Base-by-base conservation (phyloP, 92 coral and sea anemone species). In the Galaxea fascicularis region DNA sequence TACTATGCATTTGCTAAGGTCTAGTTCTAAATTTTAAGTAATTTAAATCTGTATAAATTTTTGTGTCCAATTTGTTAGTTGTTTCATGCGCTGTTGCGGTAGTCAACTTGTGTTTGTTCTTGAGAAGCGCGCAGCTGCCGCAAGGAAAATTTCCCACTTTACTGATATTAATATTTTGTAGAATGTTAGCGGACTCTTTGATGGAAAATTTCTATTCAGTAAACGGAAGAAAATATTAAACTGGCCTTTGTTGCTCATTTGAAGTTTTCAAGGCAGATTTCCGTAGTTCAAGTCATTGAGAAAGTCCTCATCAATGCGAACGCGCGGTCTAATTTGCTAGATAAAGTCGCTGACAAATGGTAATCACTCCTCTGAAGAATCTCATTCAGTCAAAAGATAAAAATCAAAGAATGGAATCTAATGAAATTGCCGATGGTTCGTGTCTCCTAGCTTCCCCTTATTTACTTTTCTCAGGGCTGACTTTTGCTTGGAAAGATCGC, bases 231-330 rank as follows among this genome's bases (percentile, higher is more conserved):
- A 81, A 83, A 76, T 22, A 77, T 75, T 81, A 86, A 82, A 78
- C 80, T 73, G 84, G 85, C 84, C 79, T 79, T 89, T 87, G 93
- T 89, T 94, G 98, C 92, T 94, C 93, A 91, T 92, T 94, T 94
- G 76, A 88, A 88, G 93, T 87, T 90, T 93, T 87, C 70, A 71
- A 76, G 73, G 84, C 67, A 75, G 87, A 86, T 84, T 79, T 78
- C 79, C 76, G 70, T 52, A 87, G 83, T n/a, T 63, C 64, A 22
- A 56, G 62, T 41, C 63, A 65, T 64, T 79, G 76, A 75, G 76
- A 74, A 35, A 86, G 77, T 79, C 73, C 85, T 66, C 79, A 30
- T 82, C 71, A 82, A 82, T 69, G 71, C 44, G 17, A 70, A 57
- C 82, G 62, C 68, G 86, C 82, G 44, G 41, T 72, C 89, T 91